Conservation (phyloP, 2,113 vertebrate species). For the Columbina picui region DNA sequence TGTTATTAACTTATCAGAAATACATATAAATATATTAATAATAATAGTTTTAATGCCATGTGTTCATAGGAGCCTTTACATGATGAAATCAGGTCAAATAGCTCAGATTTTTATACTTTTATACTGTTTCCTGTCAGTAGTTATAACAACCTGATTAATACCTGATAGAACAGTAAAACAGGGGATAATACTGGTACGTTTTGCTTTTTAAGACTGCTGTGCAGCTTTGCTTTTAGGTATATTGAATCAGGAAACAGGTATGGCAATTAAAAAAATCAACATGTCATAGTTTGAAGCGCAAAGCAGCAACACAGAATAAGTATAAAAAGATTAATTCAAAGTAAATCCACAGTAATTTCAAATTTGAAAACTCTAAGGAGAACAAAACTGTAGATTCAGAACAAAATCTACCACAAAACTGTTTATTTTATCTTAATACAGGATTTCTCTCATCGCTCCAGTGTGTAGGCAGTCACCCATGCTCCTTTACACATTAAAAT, state of each 20-base stretch:
- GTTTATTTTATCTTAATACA: background rate
- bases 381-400: background rate
- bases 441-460: background rate
- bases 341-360: background rate
- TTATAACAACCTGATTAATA: background rate
- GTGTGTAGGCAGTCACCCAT: background rate
- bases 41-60: background rate
- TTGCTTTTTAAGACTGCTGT: background rate
- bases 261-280: fast-evolving
- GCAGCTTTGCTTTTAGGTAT: background rate
- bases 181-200: background rate
- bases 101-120: background rate
- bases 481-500: background rate
- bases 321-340: background rate
- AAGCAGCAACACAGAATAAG: background rate
- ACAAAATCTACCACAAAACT: background rate
- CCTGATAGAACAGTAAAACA: background rate
- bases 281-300: background rate
- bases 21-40: background rate
- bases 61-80: background rate
- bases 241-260: background rate
- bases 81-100: background rate
- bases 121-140: background rate
- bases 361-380: background rate
- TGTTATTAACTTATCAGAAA: background rate